Conservation (phyloP, 2,888 invertebrate species). For the Gandaritis pyraliata region DNA sequence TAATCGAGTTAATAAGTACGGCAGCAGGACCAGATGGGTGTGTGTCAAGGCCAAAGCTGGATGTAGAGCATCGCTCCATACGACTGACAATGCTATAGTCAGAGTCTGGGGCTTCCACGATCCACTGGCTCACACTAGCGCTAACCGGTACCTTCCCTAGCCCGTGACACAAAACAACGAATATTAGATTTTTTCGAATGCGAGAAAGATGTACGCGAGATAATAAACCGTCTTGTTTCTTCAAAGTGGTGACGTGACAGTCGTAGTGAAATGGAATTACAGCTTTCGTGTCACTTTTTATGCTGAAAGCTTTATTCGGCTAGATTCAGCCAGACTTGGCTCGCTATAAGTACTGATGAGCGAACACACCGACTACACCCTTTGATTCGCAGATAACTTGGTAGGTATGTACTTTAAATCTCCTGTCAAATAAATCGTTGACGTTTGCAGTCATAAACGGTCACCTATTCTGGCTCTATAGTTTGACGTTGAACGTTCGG, state of each 20-base stretch:
- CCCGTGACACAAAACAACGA: slow-evolving; percentile 5
- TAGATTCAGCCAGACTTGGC: neutral
- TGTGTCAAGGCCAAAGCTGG: slow-evolving; percentile 80
- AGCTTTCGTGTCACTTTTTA: too few species aligned
- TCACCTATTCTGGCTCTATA: too few species aligned
- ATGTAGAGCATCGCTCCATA: slow-evolving; percentile 76
- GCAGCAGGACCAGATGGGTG: slow-evolving; percentile 75
- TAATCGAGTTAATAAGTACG: slow-evolving; percentile 78
- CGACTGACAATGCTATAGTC: slow-evolving; percentile 78
- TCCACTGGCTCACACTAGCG: slow-evolving; percentile 74
- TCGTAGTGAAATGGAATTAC: neutral
- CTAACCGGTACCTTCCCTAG: slow-evolving; percentile 67
- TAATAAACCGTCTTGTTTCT: neutral
- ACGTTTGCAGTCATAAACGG: too few species aligned
- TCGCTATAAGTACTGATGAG: neutral
- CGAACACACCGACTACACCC: too few species aligned
- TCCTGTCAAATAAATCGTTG: neutral
- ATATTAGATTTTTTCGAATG: neutral
- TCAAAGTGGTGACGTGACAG: neutral
- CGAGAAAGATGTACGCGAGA: neutral
- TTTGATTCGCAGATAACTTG: too few species aligned
- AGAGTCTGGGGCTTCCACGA: slow-evolving; percentile 79
- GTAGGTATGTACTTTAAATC: too few species aligned
- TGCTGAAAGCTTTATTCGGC: too few species aligned
- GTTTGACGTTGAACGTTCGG: neutral